phyloP scores from a whole-genome alignment of 2,888 invertebrate genomes.

The Lochmaea crataegi region DNA sequence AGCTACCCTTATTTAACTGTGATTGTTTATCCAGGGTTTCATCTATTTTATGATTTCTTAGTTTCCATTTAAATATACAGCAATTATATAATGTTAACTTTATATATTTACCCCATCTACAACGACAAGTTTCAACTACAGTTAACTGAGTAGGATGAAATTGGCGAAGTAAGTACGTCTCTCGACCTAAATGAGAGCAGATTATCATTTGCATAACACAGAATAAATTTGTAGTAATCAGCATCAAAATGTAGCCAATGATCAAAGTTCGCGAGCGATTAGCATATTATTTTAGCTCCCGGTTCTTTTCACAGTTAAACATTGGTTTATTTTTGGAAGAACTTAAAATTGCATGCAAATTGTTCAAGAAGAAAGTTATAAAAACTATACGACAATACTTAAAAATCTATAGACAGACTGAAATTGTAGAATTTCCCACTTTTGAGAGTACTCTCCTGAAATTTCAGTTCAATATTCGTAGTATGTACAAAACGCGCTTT shows the following conservation, averaged over 20 bases:
- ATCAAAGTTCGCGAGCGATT: constrained; percentile 11
- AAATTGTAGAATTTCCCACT: no score
- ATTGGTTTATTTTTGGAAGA: no score
- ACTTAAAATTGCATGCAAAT: no score
- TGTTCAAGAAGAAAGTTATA: no score
- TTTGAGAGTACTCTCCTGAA: no score
- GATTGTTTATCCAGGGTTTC: not conserved
- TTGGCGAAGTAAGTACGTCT: not conserved
- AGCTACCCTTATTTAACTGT: not conserved
- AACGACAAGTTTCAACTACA: not conserved
- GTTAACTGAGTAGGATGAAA: not conserved
- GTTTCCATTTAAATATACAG: not conserved
- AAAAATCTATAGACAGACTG: no score
- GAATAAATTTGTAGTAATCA: constrained; percentile 16
- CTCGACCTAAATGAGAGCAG: constrained; percentile 9
- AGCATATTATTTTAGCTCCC: constrained; percentile 9
- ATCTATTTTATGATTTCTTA: not conserved
- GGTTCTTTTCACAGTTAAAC: not conserved
- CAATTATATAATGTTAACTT: not conserved
- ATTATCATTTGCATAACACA: constrained; percentile 18
- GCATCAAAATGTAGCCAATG: constrained; percentile 14
- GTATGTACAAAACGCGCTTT: no score
- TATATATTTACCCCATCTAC: not conserved
- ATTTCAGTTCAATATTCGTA: no score
- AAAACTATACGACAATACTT: no score